A percentile compares a stretch with the other conserved stretches of the same genome.
phyloP scores from a whole-genome alignment of 2,888 invertebrate species.

The Rambutsinella grinnellia region DNA sequence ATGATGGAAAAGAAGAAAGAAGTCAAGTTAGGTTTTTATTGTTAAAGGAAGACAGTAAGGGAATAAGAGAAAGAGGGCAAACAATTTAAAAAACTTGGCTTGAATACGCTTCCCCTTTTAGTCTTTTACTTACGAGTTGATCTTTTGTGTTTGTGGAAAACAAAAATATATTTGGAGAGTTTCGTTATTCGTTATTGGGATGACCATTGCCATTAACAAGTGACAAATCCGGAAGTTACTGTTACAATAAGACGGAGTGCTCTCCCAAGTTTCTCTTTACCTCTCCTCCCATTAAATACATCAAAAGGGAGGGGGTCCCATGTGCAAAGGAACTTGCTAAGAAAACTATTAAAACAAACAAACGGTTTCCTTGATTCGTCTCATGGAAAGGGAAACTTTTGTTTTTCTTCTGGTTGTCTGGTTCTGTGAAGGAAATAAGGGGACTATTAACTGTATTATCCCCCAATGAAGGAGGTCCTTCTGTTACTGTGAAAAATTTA shows the following conservation, averaged over 20 bases:
- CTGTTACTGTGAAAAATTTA: too few species aligned
- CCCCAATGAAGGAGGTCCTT: too few species aligned
- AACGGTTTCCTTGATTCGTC: not conserved
- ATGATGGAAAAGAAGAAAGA: too few species aligned
- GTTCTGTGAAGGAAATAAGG: not conserved
- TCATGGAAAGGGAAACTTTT: not conserved
- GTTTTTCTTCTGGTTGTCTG: not conserved
- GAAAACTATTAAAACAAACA: not conserved
- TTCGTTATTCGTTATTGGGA: too few species aligned
- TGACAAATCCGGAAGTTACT: slow-evolving; percentile 40
- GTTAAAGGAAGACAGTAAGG: too few species aligned
- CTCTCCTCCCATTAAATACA: not conserved
- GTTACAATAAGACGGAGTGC: slow-evolving; percentile 2
- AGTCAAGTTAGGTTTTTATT: too few species aligned
- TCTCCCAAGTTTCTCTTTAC: not conserved
- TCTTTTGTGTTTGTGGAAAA: too few species aligned
- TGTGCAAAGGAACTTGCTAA: slow-evolving; percentile 5
- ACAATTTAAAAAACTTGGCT: not conserved
- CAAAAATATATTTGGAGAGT: too few species aligned
- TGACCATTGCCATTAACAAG: not conserved
- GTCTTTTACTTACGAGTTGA: too few species aligned
- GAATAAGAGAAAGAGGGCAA: not conserved
- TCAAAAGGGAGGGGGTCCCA: slow-evolving; percentile 36
- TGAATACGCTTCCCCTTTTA: not conserved
- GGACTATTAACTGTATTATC: not conserved